Conservation (phyloP, 2,113 vertebrate genomes). For the Chlorodrepanis virens region DNA sequence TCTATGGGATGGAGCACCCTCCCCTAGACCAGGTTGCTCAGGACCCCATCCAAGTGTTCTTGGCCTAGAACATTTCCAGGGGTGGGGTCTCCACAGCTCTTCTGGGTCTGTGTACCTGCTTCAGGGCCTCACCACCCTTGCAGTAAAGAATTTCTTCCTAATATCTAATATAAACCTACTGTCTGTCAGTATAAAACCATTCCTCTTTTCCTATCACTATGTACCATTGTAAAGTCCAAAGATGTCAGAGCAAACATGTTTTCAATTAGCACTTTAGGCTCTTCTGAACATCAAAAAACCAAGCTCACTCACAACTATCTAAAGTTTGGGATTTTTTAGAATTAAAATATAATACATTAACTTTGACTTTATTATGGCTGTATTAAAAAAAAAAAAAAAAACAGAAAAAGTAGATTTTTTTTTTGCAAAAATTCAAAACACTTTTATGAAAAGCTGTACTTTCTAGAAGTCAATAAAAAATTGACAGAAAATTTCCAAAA, state of each 20-base stretch:
- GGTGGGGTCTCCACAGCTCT: not conserved
- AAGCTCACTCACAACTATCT: not conserved
- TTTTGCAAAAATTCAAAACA: not conserved
- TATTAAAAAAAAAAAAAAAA: not conserved
- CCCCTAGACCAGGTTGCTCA: not conserved
- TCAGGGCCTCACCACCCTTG: not conserved
- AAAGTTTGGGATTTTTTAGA: not conserved
- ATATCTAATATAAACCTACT: not conserved
- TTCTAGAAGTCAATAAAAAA: not conserved
- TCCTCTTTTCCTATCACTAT: not conserved
- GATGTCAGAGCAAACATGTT: not conserved
- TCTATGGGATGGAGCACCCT: not conserved
- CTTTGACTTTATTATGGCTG: not conserved
- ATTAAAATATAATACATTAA: not conserved
- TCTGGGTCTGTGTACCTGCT: not conserved
- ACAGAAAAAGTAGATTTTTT: not conserved
- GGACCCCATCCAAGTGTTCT: not conserved
- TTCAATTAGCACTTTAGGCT: not conserved
- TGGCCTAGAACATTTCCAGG: not conserved
- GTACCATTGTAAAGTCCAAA: not conserved
- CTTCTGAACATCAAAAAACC: not conserved
- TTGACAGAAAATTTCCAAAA: not conserved
- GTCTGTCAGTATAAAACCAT: not conserved
- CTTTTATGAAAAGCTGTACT: not conserved
- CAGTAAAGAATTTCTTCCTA: not conserved